Base-by-base conservation (phyloP, 2,113 vertebrate species). In the Salvelinus sp. region DNA sequence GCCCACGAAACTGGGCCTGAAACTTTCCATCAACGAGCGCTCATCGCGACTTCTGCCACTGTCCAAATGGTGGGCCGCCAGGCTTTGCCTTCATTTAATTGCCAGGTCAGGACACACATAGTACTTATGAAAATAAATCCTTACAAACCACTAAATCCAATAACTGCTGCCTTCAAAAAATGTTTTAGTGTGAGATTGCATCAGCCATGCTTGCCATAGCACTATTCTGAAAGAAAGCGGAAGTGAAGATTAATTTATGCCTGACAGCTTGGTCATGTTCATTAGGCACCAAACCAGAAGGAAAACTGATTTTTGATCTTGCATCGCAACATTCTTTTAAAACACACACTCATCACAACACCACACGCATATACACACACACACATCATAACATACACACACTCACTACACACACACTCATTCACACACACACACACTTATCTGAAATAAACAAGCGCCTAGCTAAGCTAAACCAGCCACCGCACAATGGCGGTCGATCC, bases 11-110 rank as follows among this genome's bases (percentile, higher is more conserved):
- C 87, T 92, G 25, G 91, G 90, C 76, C 72, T 88, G 76, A 95
- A 97, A 97, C 82, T 96, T 99, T n/a, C n/a, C 81, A 96, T 98
- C 90, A 94, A 92, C 0, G 97, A 98, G 83, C 95, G 83, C 95
- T 99, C 50, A 95, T 98, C 6, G 96, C 95, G 93, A n/a, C 81
- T 99, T 99, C 77, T 98, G 97, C 76, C 95, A 94, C 73, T 97
- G 95, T 88, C 93, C 80, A 5, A 98, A 97, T 99, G 98, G 98
- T 97, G 16, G 96, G 96, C 10, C 94, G 97, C 14, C 97, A 99
- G 75, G 95, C 97, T 99, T 98, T 54, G 96, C 97, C 75, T 99
- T 98, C 72, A 96, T 99, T 86, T 99, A n/a, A n/a, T n/a, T n/a
- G 98, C 82, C 97, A 99, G 96, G 98, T 99, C 69, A 88, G 87